Evolutionary conservation across 2,888 invertebrate species (phyloP).

Genomic region (Noctua janthe): DNA sequence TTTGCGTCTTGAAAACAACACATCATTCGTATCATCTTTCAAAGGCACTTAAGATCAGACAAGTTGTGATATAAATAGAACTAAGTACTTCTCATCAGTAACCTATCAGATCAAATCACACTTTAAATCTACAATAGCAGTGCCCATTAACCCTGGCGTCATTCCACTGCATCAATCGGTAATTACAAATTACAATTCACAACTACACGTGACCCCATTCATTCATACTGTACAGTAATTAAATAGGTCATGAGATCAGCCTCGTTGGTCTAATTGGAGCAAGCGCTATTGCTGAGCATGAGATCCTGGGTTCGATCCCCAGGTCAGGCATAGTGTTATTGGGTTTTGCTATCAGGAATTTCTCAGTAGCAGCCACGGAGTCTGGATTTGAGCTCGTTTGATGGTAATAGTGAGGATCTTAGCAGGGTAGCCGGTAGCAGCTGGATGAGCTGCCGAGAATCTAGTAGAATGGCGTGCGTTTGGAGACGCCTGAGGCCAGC

Average conservation of each 20-base stretch:
- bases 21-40: background rate
- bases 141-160: constrained; percentile 9
- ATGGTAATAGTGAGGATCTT: background rate
- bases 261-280: background rate
- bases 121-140: constrained; percentile 16
- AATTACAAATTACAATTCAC: constrained; percentile 40
- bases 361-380: background rate
- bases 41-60: background rate
- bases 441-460: too few relatives aligned
- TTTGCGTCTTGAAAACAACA: background rate
- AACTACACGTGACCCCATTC: constrained; percentile 40
- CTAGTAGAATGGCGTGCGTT: too few relatives aligned
- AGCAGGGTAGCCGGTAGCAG: too few relatives aligned
- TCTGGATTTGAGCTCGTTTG: background rate
- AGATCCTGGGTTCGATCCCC: background rate
- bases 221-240: constrained; percentile 55
- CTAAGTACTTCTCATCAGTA: background rate
- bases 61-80: background rate
- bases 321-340: background rate
- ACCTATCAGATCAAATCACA: constrained; percentile 34
- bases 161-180: constrained; percentile 33
- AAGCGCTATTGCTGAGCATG: background rate
- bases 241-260: constrained; percentile 49
- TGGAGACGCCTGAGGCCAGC: too few relatives aligned
- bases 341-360: background rate